phyloP scores from a whole-genome alignment of 2,797 vertebrate species.

The Anabacerthia variegaticeps region DNA sequence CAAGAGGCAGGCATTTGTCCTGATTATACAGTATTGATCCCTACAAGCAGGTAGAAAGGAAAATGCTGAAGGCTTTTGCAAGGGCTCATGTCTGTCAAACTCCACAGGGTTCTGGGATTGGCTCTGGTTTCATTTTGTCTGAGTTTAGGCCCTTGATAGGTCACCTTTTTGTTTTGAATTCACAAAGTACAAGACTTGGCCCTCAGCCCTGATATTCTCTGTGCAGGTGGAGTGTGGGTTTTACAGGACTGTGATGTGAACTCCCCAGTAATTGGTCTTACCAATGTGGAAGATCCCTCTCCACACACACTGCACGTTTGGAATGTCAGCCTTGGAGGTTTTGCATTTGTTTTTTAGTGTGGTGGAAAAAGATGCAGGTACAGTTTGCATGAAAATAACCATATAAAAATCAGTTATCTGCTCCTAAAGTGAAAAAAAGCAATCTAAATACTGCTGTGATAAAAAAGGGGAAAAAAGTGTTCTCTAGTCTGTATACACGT shows the following conservation, averaged over 20 bases:
- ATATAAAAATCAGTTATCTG: conserved; percentile 33
- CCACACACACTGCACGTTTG: fast-evolving
- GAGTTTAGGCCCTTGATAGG: background rate
- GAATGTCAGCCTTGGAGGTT: background rate
- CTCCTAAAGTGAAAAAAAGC: background rate
- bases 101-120: background rate
- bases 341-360: background rate
- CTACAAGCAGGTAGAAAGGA: background rate
- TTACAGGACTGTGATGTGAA: background rate
- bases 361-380: background rate
- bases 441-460: background rate
- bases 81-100: fast-evolving
- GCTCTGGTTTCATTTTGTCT: background rate
- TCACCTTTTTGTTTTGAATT: background rate
- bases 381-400: conserved; percentile 13
- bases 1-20: background rate
- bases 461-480: background rate
- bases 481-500: conserved; percentile 8
- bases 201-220: background rate
- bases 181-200: background rate
- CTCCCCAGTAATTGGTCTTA: background rate
- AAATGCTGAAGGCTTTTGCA: background rate
- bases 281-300: background rate
- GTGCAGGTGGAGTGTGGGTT: background rate
- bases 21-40: background rate